Conservation (phyloP, 2,797 vertebrate genomes). For the Mionectes olivaceus region DNA sequence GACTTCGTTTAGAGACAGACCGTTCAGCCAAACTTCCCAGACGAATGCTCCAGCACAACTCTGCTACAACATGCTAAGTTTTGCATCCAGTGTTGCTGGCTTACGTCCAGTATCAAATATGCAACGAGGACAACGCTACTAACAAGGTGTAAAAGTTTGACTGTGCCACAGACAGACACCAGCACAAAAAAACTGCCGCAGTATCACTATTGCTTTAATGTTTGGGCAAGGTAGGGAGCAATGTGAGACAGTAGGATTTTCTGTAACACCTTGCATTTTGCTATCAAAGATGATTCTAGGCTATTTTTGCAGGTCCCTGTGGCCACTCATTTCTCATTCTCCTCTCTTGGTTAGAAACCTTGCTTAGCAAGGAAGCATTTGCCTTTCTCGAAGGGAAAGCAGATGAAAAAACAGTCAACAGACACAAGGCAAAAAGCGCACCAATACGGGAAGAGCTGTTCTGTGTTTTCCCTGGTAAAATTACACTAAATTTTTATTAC, state of each 20-base stretch:
- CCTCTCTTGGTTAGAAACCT: not conserved
- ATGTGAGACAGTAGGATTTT: not conserved
- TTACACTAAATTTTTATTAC: not conserved
- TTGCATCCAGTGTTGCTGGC: not conserved
- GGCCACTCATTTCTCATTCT: not conserved
- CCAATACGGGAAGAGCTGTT: not conserved
- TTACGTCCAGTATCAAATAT: not conserved
- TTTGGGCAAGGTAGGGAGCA: not conserved
- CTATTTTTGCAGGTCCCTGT: not conserved
- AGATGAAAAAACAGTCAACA: not conserved
- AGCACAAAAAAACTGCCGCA: not conserved
- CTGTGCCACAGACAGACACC: not conserved
- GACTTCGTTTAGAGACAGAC: slow-evolving; percentile 15
- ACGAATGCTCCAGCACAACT: not conserved
- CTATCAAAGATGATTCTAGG: not conserved
- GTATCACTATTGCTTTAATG: not conserved
- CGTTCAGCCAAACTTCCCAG: not conserved
- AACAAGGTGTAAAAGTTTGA: not conserved
- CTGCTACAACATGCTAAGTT: not conserved
- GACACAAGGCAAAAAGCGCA: not conserved
- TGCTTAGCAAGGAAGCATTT: not conserved
- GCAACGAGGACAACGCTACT: not conserved
- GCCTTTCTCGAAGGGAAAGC: not conserved
- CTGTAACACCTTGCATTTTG: not conserved
- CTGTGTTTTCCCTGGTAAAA: not conserved